These are phyloP conservation scores for Stylophora pistillata DNA, from an alignment of 64 coral and sea anemone species.

Conservation along the genomic window DNA sequence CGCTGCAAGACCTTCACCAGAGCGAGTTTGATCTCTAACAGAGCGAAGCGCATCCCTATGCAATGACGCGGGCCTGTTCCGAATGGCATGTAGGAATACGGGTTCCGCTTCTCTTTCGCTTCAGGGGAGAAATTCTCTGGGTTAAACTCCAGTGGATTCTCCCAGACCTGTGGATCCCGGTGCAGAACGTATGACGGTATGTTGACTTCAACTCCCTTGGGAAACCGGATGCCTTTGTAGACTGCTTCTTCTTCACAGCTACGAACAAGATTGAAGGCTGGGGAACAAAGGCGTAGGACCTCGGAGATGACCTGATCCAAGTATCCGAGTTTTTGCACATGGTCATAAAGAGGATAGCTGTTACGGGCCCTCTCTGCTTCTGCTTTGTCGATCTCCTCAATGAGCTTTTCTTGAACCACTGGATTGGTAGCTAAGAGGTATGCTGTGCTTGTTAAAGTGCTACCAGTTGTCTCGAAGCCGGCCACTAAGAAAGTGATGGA, in stretches of 20 bases:
- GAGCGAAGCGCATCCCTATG: conserved; percentile 71
- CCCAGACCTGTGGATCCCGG: conserved; percentile 78
- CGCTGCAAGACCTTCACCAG: conserved; percentile 53
- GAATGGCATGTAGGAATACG: conserved; percentile 79
- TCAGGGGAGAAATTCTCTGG: conserved; percentile 69
- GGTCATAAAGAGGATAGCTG: conserved; percentile 60
- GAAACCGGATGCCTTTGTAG: conserved; percentile 64
- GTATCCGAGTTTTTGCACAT: conserved; percentile 54
- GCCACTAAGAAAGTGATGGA: conserved; percentile 67
- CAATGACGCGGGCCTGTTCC: conserved; percentile 78
- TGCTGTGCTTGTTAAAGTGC: conserved; percentile 51
- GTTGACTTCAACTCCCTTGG: conserved; percentile 68
- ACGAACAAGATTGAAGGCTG: conserved; percentile 49
- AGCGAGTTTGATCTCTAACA: conserved; percentile 66
- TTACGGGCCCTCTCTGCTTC: conserved; percentile 4
- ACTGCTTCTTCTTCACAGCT: conserved; percentile 44
- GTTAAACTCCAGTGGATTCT: conserved; percentile 67
- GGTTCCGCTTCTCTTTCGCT: conserved; percentile 67
- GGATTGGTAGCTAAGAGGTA: conserved; percentile 61
- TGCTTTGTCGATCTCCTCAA: conserved; percentile 71
- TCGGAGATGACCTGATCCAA: conserved; percentile 76
- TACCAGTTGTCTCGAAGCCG: conserved; percentile 76
- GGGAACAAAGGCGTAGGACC: conserved; percentile 55
- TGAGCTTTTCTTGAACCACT: conserved; percentile 72
- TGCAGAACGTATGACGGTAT: conserved; percentile 69